Conservation (phyloP, 2,797 vertebrate species). For the Hylomyscus alleni region DNA sequence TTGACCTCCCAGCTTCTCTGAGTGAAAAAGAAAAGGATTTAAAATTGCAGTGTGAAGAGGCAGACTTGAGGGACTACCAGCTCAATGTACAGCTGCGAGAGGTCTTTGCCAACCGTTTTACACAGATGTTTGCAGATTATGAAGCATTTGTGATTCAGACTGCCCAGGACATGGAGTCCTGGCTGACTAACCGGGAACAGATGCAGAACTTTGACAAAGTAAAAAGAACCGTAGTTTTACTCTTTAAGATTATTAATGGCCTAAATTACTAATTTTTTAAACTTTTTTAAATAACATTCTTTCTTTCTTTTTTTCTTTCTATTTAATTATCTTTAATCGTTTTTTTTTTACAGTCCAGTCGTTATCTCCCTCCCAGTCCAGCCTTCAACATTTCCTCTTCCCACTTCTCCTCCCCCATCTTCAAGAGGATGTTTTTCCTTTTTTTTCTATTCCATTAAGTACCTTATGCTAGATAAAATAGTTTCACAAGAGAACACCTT, state of each 20-base stretch:
- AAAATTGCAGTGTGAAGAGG: constrained; percentile 90
- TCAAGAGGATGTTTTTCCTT: neutral
- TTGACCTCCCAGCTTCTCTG: constrained; percentile 89
- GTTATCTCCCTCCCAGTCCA: no score
- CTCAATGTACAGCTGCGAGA: constrained; percentile 97
- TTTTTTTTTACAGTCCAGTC: no score
- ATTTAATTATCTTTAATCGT: no score
- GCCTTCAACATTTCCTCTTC: no score
- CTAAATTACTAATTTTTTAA: neutral
- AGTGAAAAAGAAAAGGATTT: constrained; percentile 88
- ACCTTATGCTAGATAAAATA: constrained; percentile 53
- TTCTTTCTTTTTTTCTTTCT: no score
- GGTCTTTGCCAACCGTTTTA: constrained; percentile 96
- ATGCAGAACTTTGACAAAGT: constrained; percentile 99
- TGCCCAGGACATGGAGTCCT: constrained; percentile 95
- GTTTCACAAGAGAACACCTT: constrained; percentile 23
- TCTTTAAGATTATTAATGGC: neutral
- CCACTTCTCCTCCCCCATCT: no score
- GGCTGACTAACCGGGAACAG: constrained; percentile 97
- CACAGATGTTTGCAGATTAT: constrained; percentile 96
- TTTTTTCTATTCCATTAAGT: neutral
- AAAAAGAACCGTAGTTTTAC: constrained; percentile 61
- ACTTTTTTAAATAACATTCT: neutral
- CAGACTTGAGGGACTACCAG: constrained; percentile 94
- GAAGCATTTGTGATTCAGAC: constrained; percentile 98